Base-by-base conservation (phyloP, 2,888 invertebrate genomes). In the Parnassius orleans region DNA sequence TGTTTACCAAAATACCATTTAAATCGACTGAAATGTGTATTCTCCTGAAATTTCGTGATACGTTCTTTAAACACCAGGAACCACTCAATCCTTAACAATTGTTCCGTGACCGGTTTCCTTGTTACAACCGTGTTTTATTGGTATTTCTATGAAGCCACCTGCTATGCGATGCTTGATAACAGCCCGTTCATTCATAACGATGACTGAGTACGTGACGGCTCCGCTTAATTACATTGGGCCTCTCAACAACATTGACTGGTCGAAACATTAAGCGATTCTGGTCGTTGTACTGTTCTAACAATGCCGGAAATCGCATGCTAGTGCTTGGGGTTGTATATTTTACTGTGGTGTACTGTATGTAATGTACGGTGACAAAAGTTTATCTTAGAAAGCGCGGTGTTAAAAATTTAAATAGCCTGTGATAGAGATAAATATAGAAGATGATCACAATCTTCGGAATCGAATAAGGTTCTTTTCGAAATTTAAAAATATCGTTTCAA, bases 101-200 rank as follows among this genome's bases (percentile, higher is more conserved):
- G 68, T 56, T 56, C 52, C 50, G 60, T 64, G 60, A 57, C 47
- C 66, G 57, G 65, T 55, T 66, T 66, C 67, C 66, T 69, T 69
- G 67, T 67, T 69, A 59, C 53, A 61, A 54, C 55, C 55, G 60
- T 68, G 65, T 54, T 69, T 72, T 74, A 72, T 73, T 71, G 75
- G 74, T 74, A 69, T 75, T 78, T 77, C 78, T 76, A 74, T 74
- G 78, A 79, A 81, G 74, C 79, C 83, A 84, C 84, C 83, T 86
- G 85, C 80, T 75, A 78, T 74, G 80, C 74, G 86, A 85, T 83
- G 73, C 63, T 63, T 76, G 85, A 84, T 86, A 86, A 79, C 75
- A 73, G 68, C 59, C 69, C 70, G 76, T 84, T 83, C 84, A 85
- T 86, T 84, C 85, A 86, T 84, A 84, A 84, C 81, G 72, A 80